Conservation (phyloP, 2,113 vertebrate genomes). For the Zosterops hypoxanthus region DNA sequence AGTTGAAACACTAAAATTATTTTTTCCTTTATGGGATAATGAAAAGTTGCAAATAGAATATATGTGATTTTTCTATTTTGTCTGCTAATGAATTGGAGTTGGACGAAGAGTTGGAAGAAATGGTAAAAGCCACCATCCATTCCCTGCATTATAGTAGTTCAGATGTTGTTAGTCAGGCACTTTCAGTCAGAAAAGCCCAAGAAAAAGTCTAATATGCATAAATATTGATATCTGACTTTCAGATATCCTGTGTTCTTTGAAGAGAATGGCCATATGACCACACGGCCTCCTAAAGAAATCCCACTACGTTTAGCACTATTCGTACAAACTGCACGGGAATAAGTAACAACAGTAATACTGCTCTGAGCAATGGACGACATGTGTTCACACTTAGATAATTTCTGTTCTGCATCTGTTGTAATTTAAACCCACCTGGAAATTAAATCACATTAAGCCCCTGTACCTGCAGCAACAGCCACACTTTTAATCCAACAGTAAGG, state of each 20-base stretch:
- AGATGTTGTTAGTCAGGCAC: neutral
- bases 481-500: neutral
- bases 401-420: neutral
- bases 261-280: neutral
- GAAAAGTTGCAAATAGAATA: neutral
- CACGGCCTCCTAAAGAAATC: neutral
- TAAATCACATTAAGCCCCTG: neutral
- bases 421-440: neutral
- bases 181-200: neutral
- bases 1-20: neutral
- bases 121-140: neutral
- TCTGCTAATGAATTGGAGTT: neutral
- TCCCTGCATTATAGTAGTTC: neutral
- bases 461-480: neutral
- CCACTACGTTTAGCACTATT: neutral
- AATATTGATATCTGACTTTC: neutral
- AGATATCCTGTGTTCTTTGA: neutral
- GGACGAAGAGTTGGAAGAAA: conserved; percentile 18
- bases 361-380: neutral
- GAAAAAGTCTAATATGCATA: neutral
- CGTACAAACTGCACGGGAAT: neutral
- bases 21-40: neutral
- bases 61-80: neutral
- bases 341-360: neutral
- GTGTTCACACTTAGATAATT: neutral